A percentile compares a stretch with the other conserved stretches of the same genome.
Conservation (phyloP, 1,140 invertebrate species). For the Globodera ellingtonae region DNA sequence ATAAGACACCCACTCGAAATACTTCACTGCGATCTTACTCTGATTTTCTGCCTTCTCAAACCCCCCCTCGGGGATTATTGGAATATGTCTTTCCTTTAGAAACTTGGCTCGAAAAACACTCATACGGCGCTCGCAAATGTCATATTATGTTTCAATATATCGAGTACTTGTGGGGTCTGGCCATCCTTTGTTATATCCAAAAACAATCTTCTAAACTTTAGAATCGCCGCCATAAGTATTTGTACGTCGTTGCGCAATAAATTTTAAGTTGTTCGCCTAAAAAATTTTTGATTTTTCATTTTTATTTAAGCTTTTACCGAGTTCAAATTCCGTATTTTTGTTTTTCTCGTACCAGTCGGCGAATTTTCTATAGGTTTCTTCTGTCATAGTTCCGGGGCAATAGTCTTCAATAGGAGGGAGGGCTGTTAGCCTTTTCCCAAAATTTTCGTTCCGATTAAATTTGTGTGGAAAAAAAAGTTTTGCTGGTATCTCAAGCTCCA, state of each 20-base stretch:
- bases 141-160: background rate
- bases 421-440: background rate
- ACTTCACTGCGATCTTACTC: background rate
- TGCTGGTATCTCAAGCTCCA: background rate
- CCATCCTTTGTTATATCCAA: too few species aligned
- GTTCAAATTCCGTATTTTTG: background rate
- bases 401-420: too few species aligned
- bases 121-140: background rate
- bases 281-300: background rate
- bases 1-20: constrained; percentile 1
- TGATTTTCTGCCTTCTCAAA: too few species aligned
- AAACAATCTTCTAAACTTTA: too few species aligned
- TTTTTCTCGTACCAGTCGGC: background rate
- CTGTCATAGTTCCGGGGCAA: too few species aligned
- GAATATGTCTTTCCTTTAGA: background rate
- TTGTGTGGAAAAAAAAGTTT: background rate
- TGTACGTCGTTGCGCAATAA: too few species aligned
- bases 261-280: background rate
- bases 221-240: too few species aligned
- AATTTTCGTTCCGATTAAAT: background rate
- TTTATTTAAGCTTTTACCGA: background rate
- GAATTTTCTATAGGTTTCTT: background rate
- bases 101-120: background rate
- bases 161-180: background rate
- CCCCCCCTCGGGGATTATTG: too few species aligned